Base-by-base conservation (phyloP, 2,888 invertebrate species). In the Eueremaeus valkanovi region DNA sequence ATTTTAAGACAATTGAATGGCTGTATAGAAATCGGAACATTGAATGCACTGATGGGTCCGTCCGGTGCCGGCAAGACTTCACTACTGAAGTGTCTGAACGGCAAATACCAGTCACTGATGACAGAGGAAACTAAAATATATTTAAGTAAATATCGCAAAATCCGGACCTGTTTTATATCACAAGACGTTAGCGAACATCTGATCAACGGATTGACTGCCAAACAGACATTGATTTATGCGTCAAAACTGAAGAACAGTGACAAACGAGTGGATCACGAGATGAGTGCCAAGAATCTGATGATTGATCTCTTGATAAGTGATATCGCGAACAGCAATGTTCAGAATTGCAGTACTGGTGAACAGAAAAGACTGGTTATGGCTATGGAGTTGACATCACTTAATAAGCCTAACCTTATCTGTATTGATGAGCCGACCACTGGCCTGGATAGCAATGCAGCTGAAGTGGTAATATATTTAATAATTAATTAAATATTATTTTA, bases 361-460 rank as follows among this genome's bases (percentile, higher is more conserved):
- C 42, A 70, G 70, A 70, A 70, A 9, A 3, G 70, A 3, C 70
- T 70, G 29, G 70, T 70, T 1, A 70, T 70, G 70, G 70, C 70
- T 16, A 70, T 70, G 70, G 70, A 70, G 29, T 70, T 70, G 45
- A 70, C 70, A 21, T 70, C 70, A 16, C 6, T 45, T 45, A 40
- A 45, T 27, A 70, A 70, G 21, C 70, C 70, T 8, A 70, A 70
- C 21, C 70, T 70, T 1, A 70, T 70, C 2, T 70, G 70, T 18
- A 70, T 70, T n/a, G 70, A 70, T 40, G 70, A 70, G 13, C 70
- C 70, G 70, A 70, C 70, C 45, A 70, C 42, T 70, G 70, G 70
- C 45, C 29, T 70, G 21, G 70, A 70, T 27, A 70, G 70, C 18
- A 70, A 70, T 70, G 70, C 70, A 5, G 70, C 70, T 9, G 70